Conservation (phyloP, 1,140 invertebrate species). For the Lerema accius region DNA sequence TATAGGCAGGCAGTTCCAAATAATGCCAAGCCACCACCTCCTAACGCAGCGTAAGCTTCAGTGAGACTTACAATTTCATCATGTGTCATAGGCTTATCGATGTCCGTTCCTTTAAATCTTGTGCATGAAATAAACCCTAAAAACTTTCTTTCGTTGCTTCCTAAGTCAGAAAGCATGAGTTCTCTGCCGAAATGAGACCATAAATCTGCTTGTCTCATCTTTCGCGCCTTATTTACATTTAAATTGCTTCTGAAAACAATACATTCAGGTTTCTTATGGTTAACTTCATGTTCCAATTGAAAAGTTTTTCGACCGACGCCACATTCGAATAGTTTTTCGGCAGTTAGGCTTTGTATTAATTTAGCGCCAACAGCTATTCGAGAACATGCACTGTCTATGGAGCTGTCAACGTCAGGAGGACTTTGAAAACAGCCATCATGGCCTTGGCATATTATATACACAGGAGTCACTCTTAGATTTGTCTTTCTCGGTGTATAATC, state of each 20-base stretch:
- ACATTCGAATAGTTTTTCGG: constrained; percentile 93
- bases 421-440: constrained; percentile 93
- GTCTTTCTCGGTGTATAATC: constrained; percentile 77
- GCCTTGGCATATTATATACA: constrained; percentile 89
- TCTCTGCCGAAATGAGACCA: constrained; percentile 93
- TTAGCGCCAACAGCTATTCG: constrained; percentile 91
- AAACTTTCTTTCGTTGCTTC: constrained; percentile 90
- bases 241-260: constrained; percentile 88
- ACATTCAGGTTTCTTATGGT: constrained; percentile 84
- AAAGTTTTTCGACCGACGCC: constrained; percentile 92
- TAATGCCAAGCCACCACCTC: constrained; percentile 94
- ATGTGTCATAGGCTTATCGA: constrained; percentile 85
- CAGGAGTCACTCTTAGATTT: constrained; percentile 83
- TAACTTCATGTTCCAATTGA: constrained; percentile 87
- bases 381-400: constrained; percentile 88
- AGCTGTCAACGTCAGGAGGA: constrained; percentile 86
- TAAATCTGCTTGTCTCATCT: constrained; percentile 90
- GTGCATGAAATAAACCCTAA: constrained; percentile 95
- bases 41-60: constrained; percentile 93
- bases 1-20: constrained; percentile 95
- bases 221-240: constrained; percentile 87
- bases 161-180: constrained; percentile 86
- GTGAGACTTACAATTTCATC: constrained; percentile 89
- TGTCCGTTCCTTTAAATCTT: constrained; percentile 87
- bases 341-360: constrained; percentile 93